Conservation (phyloP, 64 coral and sea anemone species). For the Pachyseris speciosa region DNA sequence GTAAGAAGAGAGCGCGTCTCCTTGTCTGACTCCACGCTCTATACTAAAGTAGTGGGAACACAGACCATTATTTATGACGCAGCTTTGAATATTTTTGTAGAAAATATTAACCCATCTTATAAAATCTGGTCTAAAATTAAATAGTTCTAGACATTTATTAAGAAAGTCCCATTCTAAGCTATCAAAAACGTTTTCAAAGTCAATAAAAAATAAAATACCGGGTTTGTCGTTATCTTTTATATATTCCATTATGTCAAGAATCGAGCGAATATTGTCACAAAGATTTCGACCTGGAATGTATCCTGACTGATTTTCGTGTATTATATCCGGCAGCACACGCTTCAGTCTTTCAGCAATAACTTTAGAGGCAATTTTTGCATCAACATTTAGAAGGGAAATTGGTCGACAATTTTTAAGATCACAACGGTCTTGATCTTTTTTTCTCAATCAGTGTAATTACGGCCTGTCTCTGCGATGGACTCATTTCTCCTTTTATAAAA, state of each 20-base stretch:
- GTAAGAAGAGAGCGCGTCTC: neutral
- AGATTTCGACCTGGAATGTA: too few species aligned
- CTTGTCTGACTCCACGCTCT: neutral
- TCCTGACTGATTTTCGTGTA: neutral
- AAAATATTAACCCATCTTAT: neutral
- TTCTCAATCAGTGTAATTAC: too few species aligned
- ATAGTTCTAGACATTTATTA: neutral
- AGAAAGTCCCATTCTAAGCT: neutral
- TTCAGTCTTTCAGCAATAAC: neutral
- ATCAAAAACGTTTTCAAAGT: too few species aligned
- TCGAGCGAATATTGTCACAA: too few species aligned
- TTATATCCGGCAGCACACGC: neutral
- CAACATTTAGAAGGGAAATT: neutral
- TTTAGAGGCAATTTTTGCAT: neutral
- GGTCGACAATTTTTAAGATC: neutral
- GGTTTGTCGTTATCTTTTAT: neutral
- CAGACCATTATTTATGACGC: neutral
- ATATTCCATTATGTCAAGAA: neutral
- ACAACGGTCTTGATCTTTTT: too few species aligned
- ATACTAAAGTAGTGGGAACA: neutral
- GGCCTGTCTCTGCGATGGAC: too few species aligned
- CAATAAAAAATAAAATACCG: neutral
- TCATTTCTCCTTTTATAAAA: too few species aligned
- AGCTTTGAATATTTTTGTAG: too few species aligned
- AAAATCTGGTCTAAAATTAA: slow-evolving; percentile 1